Percentiles rank a stretch among this genome's conserved stretches.
Evolutionary conservation across 1,140 invertebrate genomes (phyloP).

Genomic region (Drosophila biarmipes): DNA sequence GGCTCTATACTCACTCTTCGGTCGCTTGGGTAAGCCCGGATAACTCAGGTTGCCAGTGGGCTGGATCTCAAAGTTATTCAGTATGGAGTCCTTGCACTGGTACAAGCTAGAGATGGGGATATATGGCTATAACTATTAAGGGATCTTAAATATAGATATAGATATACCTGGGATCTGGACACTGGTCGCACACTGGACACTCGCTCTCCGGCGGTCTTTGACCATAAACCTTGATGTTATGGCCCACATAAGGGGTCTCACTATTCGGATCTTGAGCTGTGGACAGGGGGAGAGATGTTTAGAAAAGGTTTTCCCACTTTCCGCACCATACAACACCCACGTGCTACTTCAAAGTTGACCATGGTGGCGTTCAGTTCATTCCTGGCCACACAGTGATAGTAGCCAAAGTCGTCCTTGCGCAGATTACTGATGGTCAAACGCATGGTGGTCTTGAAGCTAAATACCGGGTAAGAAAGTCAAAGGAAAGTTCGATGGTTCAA

Average conservation of each 20-base stretch:
- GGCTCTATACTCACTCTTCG: slow-evolving; percentile 84
- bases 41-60: slow-evolving; percentile 86
- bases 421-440: slow-evolving; percentile 90
- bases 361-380: slow-evolving; percentile 92
- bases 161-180: slow-evolving; percentile 85
- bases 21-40: slow-evolving; percentile 86
- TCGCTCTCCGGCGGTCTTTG: slow-evolving; percentile 87
- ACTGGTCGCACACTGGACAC: slow-evolving; percentile 86
- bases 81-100: slow-evolving; percentile 87
- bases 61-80: slow-evolving; percentile 86
- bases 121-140: background rate
- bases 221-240: slow-evolving; percentile 85
- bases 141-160: background rate
- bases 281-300: background rate
- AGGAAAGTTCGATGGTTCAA: background rate
- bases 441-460: slow-evolving; percentile 86
- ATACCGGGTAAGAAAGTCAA: background rate
- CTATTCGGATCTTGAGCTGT: slow-evolving; percentile 81
- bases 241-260: slow-evolving; percentile 80
- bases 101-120: slow-evolving; percentile 70
- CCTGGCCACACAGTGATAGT: slow-evolving; percentile 93
- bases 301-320: background rate
- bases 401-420: slow-evolving; percentile 88
- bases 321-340: slow-evolving; percentile 85
- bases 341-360: slow-evolving; percentile 90